Percentiles rank a stretch among this genome's conserved stretches.
Evolutionary conservation across 2,888 invertebrate species (phyloP).

Genomic region (Spialia ferax): DNA sequence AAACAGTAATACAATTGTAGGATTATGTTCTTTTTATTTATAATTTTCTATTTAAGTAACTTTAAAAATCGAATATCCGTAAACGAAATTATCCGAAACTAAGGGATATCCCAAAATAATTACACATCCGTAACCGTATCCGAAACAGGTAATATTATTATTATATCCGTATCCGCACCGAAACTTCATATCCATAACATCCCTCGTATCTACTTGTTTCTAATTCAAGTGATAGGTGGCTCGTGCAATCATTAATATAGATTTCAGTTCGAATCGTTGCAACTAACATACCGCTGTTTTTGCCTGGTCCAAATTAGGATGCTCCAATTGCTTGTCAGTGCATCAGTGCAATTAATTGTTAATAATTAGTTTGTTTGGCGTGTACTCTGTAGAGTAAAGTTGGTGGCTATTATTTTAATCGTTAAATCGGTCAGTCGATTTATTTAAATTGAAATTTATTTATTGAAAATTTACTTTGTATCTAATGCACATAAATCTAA

Average conservation of each 20-base stretch:
- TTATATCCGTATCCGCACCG: too few relatives aligned
- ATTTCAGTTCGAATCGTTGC: neutral
- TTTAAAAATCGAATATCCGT: too few relatives aligned
- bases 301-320: conserved; percentile 30
- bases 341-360: conserved; percentile 25
- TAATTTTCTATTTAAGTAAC: too few relatives aligned
- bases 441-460: neutral
- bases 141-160: too few relatives aligned
- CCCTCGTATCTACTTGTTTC: neutral
- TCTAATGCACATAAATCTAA: too few relatives aligned
- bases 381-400: neutral
- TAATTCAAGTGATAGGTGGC: neutral
- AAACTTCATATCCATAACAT: too few relatives aligned
- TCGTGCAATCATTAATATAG: conserved; percentile 6
- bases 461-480: too few relatives aligned
- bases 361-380: conserved; percentile 34
- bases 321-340: conserved; percentile 18
- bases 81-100: too few relatives aligned
- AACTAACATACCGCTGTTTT: conserved; percentile 26
- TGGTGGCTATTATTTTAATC: conserved; percentile 12
- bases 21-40: too few relatives aligned
- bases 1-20: too few relatives aligned
- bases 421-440: conserved; percentile 1
- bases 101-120: too few relatives aligned
- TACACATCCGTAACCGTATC: too few relatives aligned